Base-by-base conservation (phyloP, 2,888 invertebrate species). In the Amblyjoppa proteus region DNA sequence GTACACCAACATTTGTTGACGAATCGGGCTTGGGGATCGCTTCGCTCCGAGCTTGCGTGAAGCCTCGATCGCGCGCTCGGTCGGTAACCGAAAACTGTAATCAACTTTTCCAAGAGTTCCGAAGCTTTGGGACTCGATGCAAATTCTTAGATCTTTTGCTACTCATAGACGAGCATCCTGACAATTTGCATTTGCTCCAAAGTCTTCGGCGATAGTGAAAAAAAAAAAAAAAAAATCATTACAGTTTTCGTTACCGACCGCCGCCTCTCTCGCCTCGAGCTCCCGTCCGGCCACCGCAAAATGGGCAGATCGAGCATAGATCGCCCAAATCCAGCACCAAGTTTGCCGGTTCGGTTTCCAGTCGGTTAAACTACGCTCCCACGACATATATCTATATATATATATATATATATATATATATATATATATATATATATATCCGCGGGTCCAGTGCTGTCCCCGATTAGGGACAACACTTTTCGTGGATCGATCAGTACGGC, bases 381-480 rank as follows among this genome's bases (percentile, higher is more conserved):
- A 6, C 70, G 70, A 49, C 31, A n/a, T 51, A 64, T 64, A 64
- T n/a, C n/a, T n/a, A n/a, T n/a, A n/a, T n/a, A n/a, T 20, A 20
- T 20, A 20, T 20, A 20, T 20, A 20, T 20, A 20, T 20, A 20
- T 20, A 20, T 20, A 20, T 20, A 20, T 20, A 20, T 20, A 20
- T 20, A 20, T 20, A n/a, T 51, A 64, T 64, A 64, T 31, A 34
- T n/a, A 16, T 34, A 31, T 34, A 64, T n/a, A 64, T 16, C 1
- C 28, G 5, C n/a, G 16, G 3, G 61, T 49, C 45, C 28, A 49
- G 31, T 76, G 81, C 64, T 75, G 41, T 28, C n/a, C 16, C 34
- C 77, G 79, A 87, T 87, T 84, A 85, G 77, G 83, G 53, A 66
- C 83, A 84, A 85, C 83, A 81, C 81, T 83, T 86, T 83, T 81